These are phyloP conservation scores for Barnardius zonarius DNA, from an alignment of 2,113 vertebrate genomes.

Conservation along the genomic window DNA sequence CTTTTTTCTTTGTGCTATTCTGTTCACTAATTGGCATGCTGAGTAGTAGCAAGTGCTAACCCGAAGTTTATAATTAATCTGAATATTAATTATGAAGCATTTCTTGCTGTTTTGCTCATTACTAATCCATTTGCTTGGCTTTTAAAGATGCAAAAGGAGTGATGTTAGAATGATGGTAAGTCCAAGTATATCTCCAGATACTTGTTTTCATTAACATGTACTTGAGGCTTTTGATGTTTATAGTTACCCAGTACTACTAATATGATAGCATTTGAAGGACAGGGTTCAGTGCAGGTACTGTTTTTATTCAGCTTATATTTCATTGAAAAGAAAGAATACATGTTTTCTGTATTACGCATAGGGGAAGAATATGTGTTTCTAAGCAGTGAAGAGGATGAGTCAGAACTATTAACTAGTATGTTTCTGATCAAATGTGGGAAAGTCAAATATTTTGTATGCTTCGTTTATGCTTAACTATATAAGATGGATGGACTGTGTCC, in stretches of 20 bases:
- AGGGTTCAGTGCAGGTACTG: neutral
- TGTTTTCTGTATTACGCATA: neutral
- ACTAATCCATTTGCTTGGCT: conserved; percentile 73
- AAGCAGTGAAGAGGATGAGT: neutral
- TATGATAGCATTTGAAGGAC: neutral
- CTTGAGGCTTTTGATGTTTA: neutral
- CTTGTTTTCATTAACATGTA: neutral
- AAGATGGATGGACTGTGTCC: neutral
- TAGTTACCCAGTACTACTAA: neutral
- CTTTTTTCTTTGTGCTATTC: neutral
- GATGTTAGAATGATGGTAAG: conserved; percentile 81
- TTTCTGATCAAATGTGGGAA: neutral
- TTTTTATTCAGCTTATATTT: neutral
- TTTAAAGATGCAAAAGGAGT: conserved; percentile 84
- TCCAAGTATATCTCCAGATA: conserved; percentile 3
- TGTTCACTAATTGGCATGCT: conserved; percentile 32
- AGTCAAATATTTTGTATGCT: neutral
- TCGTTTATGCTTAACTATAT: neutral
- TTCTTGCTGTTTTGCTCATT: conserved; percentile 63
- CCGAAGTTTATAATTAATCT: conserved; percentile 6
- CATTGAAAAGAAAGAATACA: neutral
- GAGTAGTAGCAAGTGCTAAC: neutral
- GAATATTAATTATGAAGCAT: conserved; percentile 34
- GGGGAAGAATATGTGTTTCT: neutral
- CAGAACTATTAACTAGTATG: neutral